phyloP scores from a whole-genome alignment of 2,113 vertebrate species.

The Rattus rattus region DNA sequence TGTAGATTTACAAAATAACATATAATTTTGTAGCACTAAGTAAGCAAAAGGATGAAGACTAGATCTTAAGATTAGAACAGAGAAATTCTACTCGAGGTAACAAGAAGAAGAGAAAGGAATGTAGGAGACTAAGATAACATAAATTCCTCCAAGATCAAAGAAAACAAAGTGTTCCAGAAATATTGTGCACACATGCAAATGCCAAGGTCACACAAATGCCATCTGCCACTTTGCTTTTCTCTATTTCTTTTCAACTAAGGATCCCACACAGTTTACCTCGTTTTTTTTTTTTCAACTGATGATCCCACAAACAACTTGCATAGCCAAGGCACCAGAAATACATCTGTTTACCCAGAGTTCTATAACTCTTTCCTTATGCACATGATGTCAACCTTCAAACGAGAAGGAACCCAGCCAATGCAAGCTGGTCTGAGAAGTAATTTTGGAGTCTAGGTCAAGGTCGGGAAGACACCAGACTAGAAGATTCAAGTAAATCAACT shows the following conservation, averaged over 20 bases:
- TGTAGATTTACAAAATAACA: background rate
- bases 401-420: background rate
- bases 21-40: background rate
- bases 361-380: background rate
- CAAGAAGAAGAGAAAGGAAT: background rate
- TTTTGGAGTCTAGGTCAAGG: background rate
- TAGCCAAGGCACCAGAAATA: background rate
- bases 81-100: background rate
- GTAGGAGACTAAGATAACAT: background rate
- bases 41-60: conserved; percentile 12
- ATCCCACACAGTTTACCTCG: background rate
- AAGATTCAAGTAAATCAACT: background rate
- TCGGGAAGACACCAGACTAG: background rate
- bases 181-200: background rate
- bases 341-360: background rate
- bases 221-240: background rate
- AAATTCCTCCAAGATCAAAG: background rate
- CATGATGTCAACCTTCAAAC: background rate
- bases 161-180: background rate
- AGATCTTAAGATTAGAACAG: background rate
- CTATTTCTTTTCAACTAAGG: background rate
- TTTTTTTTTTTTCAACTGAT: background rate
- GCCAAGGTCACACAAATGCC: background rate
- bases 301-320: background rate
- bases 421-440: background rate